phyloP scores from a whole-genome alignment of 2,113 vertebrate genomes.

The Tetraodon nigroviridis region DNA sequence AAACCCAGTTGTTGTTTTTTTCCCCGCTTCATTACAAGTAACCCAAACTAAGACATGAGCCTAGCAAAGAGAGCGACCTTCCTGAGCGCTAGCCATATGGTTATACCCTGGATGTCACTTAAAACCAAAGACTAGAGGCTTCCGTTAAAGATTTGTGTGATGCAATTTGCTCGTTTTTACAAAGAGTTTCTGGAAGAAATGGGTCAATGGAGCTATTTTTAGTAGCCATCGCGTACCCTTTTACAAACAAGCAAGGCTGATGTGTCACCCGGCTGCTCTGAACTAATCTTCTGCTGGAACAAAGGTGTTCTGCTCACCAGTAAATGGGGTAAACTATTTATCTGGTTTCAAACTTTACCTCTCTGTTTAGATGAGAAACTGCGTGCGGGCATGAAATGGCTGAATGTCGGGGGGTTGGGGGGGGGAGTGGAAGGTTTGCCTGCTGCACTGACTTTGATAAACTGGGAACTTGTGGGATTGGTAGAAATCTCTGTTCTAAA shows the following conservation, averaged over 20 bases:
- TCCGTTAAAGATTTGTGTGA: conserved; percentile 37
- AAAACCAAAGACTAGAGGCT: conserved; percentile 36
- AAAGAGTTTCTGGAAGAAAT: conserved; percentile 62
- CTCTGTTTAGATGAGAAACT: conserved; percentile 61
- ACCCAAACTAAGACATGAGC: too few relatives aligned
- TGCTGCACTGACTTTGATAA: conserved; percentile 67
- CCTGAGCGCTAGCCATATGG: background rate
- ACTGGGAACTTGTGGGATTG: conserved; percentile 58
- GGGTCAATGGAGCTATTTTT: conserved; percentile 74
- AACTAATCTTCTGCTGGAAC: conserved; percentile 57
- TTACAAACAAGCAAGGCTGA: conserved; percentile 64
- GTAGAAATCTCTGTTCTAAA: conserved; percentile 68
- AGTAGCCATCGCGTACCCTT: conserved; percentile 57
- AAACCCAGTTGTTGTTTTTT: too few relatives aligned
- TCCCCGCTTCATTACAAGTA: too few relatives aligned
- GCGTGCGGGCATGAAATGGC: conserved; percentile 51
- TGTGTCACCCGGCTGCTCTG: conserved; percentile 39
- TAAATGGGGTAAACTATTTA: conserved; percentile 67
- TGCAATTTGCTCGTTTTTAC: conserved; percentile 52
- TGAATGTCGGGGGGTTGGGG: background rate
- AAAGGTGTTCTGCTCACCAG: conserved; percentile 53
- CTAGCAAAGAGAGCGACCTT: too few relatives aligned
- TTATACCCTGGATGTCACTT: conserved; percentile 22
- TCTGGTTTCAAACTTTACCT: conserved; percentile 69
- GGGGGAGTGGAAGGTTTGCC: conserved; percentile 30